These are phyloP conservation scores for Drosophila mercatorum DNA, from an alignment of 2,888 invertebrate genomes.

Conservation along the genomic window DNA sequence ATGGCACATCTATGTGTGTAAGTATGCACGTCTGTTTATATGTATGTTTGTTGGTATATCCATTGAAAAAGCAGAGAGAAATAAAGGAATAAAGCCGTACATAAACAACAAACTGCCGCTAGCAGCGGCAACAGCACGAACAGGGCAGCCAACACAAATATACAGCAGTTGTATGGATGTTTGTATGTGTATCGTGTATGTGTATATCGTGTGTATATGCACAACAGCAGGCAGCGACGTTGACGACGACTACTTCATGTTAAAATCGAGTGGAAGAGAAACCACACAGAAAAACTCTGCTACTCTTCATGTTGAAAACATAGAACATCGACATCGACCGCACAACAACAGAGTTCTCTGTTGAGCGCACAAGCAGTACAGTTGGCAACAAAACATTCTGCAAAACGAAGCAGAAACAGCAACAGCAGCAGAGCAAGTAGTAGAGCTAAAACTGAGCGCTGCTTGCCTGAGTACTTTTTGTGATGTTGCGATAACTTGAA, in stretches of 20 bases:
- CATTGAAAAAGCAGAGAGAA: slow-evolving; percentile 35
- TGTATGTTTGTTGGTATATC: slow-evolving; percentile 19
- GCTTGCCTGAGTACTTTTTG: slow-evolving; percentile 42
- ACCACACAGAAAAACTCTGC: slow-evolving; percentile 43
- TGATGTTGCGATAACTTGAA: slow-evolving; percentile 39
- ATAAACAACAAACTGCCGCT: slow-evolving; percentile 58
- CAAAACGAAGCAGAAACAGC: slow-evolving; percentile 57
- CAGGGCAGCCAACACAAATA: slow-evolving; percentile 43
- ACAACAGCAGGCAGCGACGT: slow-evolving; percentile 26
- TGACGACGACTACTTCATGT: slow-evolving; percentile 46
- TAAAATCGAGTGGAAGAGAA: slow-evolving; percentile 51
- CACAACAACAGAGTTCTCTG: slow-evolving; percentile 44
- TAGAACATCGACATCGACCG: slow-evolving; percentile 60
- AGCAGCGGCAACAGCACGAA: slow-evolving; percentile 35
- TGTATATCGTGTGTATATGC: slow-evolving; percentile 25
- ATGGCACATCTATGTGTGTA: not conserved
- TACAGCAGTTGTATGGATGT: slow-evolving; percentile 4
- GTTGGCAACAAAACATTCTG: slow-evolving; percentile 82
- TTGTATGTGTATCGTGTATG: not conserved
- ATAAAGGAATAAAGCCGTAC: slow-evolving; percentile 78
- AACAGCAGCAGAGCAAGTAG: slow-evolving; percentile 49
- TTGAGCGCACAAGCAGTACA: slow-evolving; percentile 67
- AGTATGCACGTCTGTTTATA: not conserved
- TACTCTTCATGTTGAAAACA: slow-evolving; percentile 56
- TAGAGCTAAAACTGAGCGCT: slow-evolving; percentile 38